Percentiles rank a stretch among this genome's conserved stretches.
phyloP scores from a whole-genome alignment of 2,797 vertebrate species.

The Chaunax sp. region DNA sequence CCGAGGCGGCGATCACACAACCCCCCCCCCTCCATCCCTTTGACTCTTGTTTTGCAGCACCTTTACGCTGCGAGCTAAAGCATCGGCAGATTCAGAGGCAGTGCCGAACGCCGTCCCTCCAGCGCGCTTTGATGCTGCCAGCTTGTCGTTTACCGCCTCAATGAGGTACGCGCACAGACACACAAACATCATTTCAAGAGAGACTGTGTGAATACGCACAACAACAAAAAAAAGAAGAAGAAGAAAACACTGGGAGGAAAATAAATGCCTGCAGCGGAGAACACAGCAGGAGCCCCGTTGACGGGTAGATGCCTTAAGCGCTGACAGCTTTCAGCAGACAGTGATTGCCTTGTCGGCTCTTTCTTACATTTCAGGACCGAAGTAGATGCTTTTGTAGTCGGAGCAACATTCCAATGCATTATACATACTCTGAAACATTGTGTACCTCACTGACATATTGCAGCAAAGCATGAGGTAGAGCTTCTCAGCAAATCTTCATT shows the following conservation, averaged over 20 bases:
- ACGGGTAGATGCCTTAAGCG: slow-evolving; percentile 66
- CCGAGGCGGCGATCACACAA: slow-evolving; percentile 29
- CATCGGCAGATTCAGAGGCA: slow-evolving; percentile 57
- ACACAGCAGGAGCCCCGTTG: slow-evolving; percentile 59
- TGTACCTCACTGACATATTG: slow-evolving; percentile 10
- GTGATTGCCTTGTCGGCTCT: slow-evolving; percentile 68
- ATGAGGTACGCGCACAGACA: slow-evolving; percentile 41
- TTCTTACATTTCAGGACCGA: slow-evolving; percentile 54
- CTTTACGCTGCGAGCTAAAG: slow-evolving; percentile 23
- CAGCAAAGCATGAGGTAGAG: slow-evolving; percentile 4
- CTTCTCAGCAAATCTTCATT: neutral
- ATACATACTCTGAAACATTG: slow-evolving; percentile 33
- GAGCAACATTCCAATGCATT: slow-evolving; percentile 36
- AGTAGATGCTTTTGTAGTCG: slow-evolving; percentile 56
- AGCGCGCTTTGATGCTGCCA: slow-evolving; percentile 56
- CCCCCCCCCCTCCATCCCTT: slow-evolving; percentile 26
- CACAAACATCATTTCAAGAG: slow-evolving; percentile 46
- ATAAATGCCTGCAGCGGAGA: slow-evolving; percentile 62
- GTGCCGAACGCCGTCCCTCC: slow-evolving; percentile 43
- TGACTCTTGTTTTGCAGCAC: slow-evolving; percentile 39
- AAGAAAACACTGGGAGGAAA: slow-evolving; percentile 46
- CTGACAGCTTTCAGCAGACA: slow-evolving; percentile 70
- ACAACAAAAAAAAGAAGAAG: neutral
- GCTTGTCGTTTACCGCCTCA: slow-evolving; percentile 70
- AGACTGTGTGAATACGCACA: slow-evolving; percentile 30